Percentiles rank a stretch among this genome's conserved stretches.
Evolutionary conservation across 2,888 invertebrate genomes (phyloP).

Genomic region (Caenorhabditis doughertyi): DNA sequence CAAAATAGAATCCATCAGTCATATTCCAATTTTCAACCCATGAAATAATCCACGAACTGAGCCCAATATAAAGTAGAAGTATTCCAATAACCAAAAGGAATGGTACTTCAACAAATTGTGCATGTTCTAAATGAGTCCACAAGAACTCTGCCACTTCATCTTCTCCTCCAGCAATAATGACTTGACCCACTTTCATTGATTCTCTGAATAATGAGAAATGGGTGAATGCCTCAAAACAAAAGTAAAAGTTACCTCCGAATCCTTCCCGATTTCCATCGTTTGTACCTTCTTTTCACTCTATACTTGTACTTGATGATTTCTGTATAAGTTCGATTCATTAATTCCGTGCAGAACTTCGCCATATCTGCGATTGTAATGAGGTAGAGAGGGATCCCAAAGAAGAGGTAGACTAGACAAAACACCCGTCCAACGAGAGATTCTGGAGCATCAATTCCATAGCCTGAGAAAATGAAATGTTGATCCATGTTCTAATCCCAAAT

Average conservation of each 20-base stretch:
- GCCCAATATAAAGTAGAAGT: slow-evolving; percentile 68
- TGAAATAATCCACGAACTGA: slow-evolving; percentile 76
- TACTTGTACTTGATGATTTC: slow-evolving; percentile 80
- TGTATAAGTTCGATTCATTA: slow-evolving; percentile 81
- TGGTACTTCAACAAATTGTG: slow-evolving; percentile 81
- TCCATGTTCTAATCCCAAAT: background rate
- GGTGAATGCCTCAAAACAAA: background rate
- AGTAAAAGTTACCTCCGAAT: slow-evolving; percentile 55
- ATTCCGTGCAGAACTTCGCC: slow-evolving; percentile 82
- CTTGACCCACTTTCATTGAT: slow-evolving; percentile 73
- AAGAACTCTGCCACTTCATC: slow-evolving; percentile 82
- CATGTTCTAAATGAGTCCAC: slow-evolving; percentile 82
- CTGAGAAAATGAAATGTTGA: background rate
- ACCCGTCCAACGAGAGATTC: slow-evolving; percentile 75
- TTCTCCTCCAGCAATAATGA: slow-evolving; percentile 81
- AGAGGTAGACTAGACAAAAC: slow-evolving; percentile 79
- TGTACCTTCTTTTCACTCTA: slow-evolving; percentile 71
- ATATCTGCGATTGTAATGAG: slow-evolving; percentile 81
- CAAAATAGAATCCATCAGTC: slow-evolving; percentile 95
- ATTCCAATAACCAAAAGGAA: slow-evolving; percentile 77
- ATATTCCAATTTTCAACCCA: slow-evolving; percentile 69
- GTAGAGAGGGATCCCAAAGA: slow-evolving; percentile 81
- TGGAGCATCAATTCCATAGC: slow-evolving; percentile 79
- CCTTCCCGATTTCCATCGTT: slow-evolving; percentile 75
- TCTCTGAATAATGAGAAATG: slow-evolving; percentile 47